These are phyloP conservation scores for Eupithecia inturbata DNA, from an alignment of 2,888 invertebrate genomes.

Conservation along the genomic window DNA sequence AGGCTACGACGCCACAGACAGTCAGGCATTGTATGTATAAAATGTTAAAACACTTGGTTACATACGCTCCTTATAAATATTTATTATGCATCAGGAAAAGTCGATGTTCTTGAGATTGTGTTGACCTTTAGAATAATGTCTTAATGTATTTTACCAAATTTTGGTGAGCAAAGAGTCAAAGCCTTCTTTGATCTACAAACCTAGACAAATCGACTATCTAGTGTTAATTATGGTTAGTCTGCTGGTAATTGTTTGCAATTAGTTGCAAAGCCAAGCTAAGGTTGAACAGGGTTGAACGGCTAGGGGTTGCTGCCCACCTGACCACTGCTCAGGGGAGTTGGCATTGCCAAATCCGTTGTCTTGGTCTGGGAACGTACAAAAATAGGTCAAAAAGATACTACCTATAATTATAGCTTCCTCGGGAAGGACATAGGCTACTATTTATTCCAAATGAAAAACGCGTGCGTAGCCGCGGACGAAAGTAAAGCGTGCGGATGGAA, in stretches of 20 bases:
- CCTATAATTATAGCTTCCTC: background rate
- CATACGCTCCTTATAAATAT: background rate
- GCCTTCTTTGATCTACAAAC: background rate
- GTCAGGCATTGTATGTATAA: background rate
- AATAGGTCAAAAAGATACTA: background rate
- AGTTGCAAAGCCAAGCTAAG: conserved; percentile 14
- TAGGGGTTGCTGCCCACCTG: conserved; percentile 35
- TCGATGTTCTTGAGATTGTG: background rate
- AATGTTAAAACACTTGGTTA: background rate
- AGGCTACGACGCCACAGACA: too few relatives aligned
- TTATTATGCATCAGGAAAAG: background rate
- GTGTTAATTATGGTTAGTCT: background rate
- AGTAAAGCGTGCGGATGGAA: background rate
- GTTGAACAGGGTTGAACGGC: background rate
- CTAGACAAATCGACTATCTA: background rate
- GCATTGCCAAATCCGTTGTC: conserved; percentile 27
- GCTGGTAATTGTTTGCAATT: conserved; percentile 1
- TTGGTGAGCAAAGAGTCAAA: background rate
- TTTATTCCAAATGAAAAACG: background rate
- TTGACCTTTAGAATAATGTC: background rate
- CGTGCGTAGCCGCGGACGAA: background rate
- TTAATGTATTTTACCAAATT: background rate
- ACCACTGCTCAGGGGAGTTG: conserved; percentile 25
- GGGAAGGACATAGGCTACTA: background rate
- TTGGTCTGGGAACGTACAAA: conserved; percentile 38